These are phyloP conservation scores for Epizoanthus illoricatus DNA, from an alignment of 92 coral and sea anemone genomes.

Conservation along the genomic window DNA sequence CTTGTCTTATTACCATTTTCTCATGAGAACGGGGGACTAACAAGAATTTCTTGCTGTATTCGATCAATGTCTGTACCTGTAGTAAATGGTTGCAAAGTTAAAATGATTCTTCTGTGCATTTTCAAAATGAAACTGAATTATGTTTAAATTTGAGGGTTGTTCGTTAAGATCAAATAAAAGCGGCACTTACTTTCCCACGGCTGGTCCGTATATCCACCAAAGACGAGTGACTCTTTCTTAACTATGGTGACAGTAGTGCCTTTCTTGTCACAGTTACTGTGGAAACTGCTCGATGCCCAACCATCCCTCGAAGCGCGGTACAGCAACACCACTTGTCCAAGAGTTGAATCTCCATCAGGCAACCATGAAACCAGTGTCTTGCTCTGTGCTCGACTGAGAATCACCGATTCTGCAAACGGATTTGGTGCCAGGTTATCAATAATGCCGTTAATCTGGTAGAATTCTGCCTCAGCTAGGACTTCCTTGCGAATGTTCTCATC, in stretches of 20 bases:
- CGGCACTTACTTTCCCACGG: slow-evolving; percentile 24
- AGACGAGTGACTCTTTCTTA: not conserved
- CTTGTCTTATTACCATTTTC: too few relatives aligned
- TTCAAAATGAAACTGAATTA: too few relatives aligned
- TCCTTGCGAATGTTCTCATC: slow-evolving; percentile 40
- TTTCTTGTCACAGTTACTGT: slow-evolving; percentile 31
- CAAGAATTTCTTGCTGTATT: too few relatives aligned
- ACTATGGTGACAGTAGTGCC: slow-evolving; percentile 14
- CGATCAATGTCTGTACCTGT: too few relatives aligned
- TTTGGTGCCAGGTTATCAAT: slow-evolving; percentile 36
- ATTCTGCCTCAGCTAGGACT: slow-evolving; percentile 61
- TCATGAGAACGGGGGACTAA: too few relatives aligned
- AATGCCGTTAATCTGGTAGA: slow-evolving; percentile 62
- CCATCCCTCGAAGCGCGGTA: slow-evolving; percentile 20
- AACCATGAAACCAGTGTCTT: not conserved
- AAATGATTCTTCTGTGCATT: too few relatives aligned
- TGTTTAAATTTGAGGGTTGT: too few relatives aligned
- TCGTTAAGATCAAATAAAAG: too few relatives aligned
- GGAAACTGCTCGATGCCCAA: slow-evolving; percentile 15
- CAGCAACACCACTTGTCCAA: not conserved
- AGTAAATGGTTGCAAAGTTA: too few relatives aligned
- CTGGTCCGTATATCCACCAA: slow-evolving; percentile 31
- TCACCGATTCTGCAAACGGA: slow-evolving; percentile 6
- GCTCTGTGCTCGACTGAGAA: slow-evolving; percentile 4
- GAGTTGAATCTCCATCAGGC: not conserved